Evolutionary conservation across 2,113 vertebrate genomes (phyloP).

Genomic region (Mormyrus lacerda): DNA sequence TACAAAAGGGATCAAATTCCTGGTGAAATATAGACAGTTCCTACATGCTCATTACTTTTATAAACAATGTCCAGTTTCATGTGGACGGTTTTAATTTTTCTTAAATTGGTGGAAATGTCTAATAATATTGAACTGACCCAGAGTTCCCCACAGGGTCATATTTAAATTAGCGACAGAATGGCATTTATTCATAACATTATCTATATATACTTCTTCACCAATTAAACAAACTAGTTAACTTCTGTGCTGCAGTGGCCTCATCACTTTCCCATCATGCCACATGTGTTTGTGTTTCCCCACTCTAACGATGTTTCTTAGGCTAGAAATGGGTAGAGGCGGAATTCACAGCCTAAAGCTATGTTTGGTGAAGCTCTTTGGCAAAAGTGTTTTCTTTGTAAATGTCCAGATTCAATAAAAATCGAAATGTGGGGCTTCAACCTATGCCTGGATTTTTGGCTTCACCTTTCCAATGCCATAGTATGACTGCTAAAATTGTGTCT

Average conservation of each 20-base stretch:
- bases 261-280: not conserved
- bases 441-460: not conserved
- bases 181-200: not conserved
- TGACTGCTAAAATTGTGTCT: not conserved
- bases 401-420: not conserved
- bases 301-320: not conserved
- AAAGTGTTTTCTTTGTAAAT: not conserved
- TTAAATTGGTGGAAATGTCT: not conserved
- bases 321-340: not conserved
- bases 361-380: not conserved
- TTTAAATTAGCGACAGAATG: not conserved
- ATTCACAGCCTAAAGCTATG: not conserved
- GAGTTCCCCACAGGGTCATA: not conserved
- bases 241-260: not conserved
- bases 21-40: not conserved
- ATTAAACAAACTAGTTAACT: not conserved
- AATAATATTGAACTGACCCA: not conserved
- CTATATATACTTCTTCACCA: not conserved
- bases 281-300: not conserved
- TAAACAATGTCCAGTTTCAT: not conserved
- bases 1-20: not conserved
- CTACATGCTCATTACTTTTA: not conserved
- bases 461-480: not conserved
- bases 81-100: not conserved
- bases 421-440: not conserved